Conservation (phyloP, 64 coral and sea anemone genomes). For the Montipora foliosa region DNA sequence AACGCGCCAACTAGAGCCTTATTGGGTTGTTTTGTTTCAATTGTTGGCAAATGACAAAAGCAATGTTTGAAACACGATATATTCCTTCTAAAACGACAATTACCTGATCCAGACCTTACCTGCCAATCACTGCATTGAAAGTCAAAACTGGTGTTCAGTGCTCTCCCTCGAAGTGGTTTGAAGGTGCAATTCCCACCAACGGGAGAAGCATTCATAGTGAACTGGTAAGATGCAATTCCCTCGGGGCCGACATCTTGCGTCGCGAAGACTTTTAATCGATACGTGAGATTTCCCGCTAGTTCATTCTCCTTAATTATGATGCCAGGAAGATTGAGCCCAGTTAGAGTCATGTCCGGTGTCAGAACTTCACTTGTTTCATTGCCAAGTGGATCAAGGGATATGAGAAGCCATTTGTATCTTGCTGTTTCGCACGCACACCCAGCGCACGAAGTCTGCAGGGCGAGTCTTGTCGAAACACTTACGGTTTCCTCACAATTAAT, state of each 20-base stretch:
- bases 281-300: slow-evolving; percentile 12
- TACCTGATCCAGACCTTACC: not conserved
- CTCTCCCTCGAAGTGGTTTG: slow-evolving; percentile 18
- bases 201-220: slow-evolving; percentile 71
- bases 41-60: too few relatives aligned
- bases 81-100: too few relatives aligned
- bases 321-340: slow-evolving; percentile 43
- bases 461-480: slow-evolving; percentile 66
- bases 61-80: too few relatives aligned
- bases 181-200: slow-evolving; percentile 34
- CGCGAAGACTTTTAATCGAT: slow-evolving; percentile 43
- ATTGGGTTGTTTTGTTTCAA: too few relatives aligned
- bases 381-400: not conserved
- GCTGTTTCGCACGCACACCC: not conserved
- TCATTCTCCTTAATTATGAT: slow-evolving; percentile 45
- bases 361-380: not conserved
- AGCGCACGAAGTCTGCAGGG: not conserved
- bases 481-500: slow-evolving; percentile 53
- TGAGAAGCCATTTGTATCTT: not conserved
- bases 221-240: slow-evolving; percentile 63
- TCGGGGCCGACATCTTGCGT: not conserved
- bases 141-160: slow-evolving; percentile 52
- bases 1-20: too few relatives aligned
- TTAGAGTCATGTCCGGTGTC: slow-evolving; percentile 2
- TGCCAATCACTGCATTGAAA: slow-evolving; percentile 53